Conservation (phyloP, 2,797 vertebrate species). For the Chrysocyon brachyurus region DNA sequence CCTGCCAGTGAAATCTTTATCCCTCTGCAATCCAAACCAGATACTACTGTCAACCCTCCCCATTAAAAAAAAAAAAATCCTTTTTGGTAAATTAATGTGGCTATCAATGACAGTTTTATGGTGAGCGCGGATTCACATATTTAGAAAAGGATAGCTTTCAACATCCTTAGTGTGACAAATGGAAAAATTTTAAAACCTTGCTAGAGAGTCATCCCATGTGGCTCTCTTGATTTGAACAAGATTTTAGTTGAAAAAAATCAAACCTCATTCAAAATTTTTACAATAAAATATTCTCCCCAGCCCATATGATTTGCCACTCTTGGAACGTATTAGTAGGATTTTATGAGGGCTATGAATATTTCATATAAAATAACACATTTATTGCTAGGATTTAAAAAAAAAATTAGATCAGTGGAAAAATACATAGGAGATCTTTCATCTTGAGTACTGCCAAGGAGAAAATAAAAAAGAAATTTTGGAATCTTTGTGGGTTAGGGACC, state of each 20-base stretch:
- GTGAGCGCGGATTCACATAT: background rate
- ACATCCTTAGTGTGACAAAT: background rate
- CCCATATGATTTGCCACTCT: constrained; percentile 13
- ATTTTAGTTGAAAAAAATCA: constrained; percentile 43
- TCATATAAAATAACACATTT: constrained; percentile 70
- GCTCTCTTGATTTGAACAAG: constrained; percentile 22
- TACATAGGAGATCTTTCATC: constrained; percentile 28
- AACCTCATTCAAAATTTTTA: constrained; percentile 42
- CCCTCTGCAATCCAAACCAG: background rate
- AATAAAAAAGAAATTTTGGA: background rate
- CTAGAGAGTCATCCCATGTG: background rate
- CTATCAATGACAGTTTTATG: background rate
- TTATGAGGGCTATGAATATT: constrained; percentile 72
- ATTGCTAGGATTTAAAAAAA: constrained; percentile 19
- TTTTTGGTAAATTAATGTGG: background rate
- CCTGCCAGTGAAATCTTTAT: background rate
- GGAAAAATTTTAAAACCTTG: background rate
- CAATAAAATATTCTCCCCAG: constrained; percentile 17
- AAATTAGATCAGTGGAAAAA: constrained; percentile 34
- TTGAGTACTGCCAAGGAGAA: background rate
- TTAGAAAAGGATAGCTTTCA: background rate
- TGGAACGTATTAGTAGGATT: constrained; percentile 60
- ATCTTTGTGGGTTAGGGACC: background rate
- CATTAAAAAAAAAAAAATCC: background rate
- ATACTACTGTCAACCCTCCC: background rate